Percentiles rank a stretch among this genome's conserved stretches.
These are phyloP conservation scores for Vombatus ursinus DNA, from an alignment of 2,113 vertebrate genomes.

Conservation along the genomic window DNA sequence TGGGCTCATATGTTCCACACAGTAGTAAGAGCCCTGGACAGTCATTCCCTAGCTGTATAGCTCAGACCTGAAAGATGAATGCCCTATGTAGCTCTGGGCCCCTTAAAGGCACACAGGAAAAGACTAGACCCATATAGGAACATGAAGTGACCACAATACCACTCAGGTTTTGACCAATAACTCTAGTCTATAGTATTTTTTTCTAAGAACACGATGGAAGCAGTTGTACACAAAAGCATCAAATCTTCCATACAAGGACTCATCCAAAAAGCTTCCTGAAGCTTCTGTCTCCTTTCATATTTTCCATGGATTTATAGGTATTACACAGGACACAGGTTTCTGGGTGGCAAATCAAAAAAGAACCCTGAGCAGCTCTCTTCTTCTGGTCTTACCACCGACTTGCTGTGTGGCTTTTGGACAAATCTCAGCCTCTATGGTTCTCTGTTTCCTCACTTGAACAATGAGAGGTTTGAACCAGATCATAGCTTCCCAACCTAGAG, in stretches of 20 bases:
- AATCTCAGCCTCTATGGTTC: neutral
- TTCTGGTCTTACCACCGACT: neutral
- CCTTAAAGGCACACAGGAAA: neutral
- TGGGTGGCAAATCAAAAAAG: neutral
- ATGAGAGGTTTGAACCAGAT: neutral
- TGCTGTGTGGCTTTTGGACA: neutral
- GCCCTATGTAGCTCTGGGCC: neutral
- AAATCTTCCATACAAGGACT: neutral
- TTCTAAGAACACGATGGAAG: neutral
- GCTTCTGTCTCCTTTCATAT: neutral
- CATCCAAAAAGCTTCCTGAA: neutral
- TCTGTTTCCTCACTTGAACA: neutral
- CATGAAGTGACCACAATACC: neutral
- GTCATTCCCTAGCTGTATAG: neutral
- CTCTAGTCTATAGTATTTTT: neutral
- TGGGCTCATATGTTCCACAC: neutral
- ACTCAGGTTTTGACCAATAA: neutral
- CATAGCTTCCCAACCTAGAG: neutral
- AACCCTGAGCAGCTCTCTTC: neutral
- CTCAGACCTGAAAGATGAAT: neutral
- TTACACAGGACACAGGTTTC: too few relatives aligned
- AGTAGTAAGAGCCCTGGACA: neutral
- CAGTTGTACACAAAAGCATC: neutral
- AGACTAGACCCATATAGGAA: neutral
- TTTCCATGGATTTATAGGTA: too few relatives aligned